Conservation (phyloP, 2,888 invertebrate species). For the Rhaphigaster nebulosa region DNA sequence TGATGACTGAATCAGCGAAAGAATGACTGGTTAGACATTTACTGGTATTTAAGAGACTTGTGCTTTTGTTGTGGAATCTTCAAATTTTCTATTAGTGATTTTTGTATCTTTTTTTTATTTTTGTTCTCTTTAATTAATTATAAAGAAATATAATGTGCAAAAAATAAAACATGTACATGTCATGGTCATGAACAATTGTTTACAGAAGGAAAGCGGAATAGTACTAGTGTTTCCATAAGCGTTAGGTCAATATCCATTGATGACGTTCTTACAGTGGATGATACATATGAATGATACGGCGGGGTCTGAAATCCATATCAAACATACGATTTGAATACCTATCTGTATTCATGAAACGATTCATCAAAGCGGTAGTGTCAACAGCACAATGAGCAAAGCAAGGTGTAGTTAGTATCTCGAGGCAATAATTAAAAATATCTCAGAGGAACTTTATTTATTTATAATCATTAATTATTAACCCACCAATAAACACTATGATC, state of each 20-base stretch:
- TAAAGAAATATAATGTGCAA: too few relatives aligned
- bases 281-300: conserved; percentile 31
- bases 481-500: too few relatives aligned
- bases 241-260: not conserved
- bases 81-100: too few relatives aligned
- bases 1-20: too few relatives aligned
- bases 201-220: not conserved
- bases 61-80: too few relatives aligned
- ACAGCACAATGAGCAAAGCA: not conserved
- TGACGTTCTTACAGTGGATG: not conserved
- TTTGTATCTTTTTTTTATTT: too few relatives aligned
- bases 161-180: not conserved
- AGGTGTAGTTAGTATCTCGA: not conserved
- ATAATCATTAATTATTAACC: too few relatives aligned
- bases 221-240: not conserved
- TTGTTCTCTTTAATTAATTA: too few relatives aligned
- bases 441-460: too few relatives aligned
- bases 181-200: not conserved
- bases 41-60: too few relatives aligned
- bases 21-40: too few relatives aligned
- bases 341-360: conserved; percentile 41
- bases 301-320: not conserved
- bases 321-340: conserved; percentile 7
- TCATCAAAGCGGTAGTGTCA: not conserved
- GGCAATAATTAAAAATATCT: too few relatives aligned